phyloP scores from a whole-genome alignment of 1,140 invertebrate genomes.

The roundworm (Caenorhabditis elegans) region WBcel235 BX284605.5:11925501-11926000 shows the following conservation, averaged over 20 bases:
- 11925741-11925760: constrained; percentile 62
- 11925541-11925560: too few relatives aligned
- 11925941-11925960: too few relatives aligned
- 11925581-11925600: background rate
- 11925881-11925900: constrained; percentile 74
- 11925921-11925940: too few relatives aligned
- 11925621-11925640: constrained; percentile 81
- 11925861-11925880: constrained; percentile 80
- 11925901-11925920: background rate
- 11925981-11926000: constrained; percentile 67
- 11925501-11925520: too few relatives aligned
- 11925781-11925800: constrained; percentile 83
- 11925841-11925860: constrained; percentile 75
- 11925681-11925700: constrained; percentile 63
- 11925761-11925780: constrained; percentile 78
- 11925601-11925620: constrained; percentile 76
- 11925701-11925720: constrained; percentile 82
- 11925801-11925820: constrained; percentile 84
- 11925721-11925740: constrained; percentile 79
- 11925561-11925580: too few relatives aligned
- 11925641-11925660: constrained; percentile 84
- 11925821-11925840: constrained; percentile 91
- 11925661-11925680: constrained; percentile 79
- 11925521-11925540: too few relatives aligned
- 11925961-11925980: too few relatives aligned